These are phyloP conservation scores for Clarias magur DNA, from an alignment of 2,113 vertebrate genomes.

Conservation along the genomic window DNA sequence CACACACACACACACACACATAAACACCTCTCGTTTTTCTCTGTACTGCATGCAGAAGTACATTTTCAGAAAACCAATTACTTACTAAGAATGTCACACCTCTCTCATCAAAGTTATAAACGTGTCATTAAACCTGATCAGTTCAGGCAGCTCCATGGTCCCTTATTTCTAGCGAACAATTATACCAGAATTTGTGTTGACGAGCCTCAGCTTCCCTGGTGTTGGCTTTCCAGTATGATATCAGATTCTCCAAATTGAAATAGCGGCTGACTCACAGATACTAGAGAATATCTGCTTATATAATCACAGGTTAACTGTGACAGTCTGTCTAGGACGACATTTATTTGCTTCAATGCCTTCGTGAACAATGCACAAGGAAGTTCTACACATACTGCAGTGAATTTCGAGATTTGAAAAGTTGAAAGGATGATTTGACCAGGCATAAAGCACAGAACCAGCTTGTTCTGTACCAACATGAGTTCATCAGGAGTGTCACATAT, in stretches of 20 bases:
- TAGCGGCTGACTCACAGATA: not conserved
- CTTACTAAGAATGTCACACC: not conserved
- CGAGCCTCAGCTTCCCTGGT: not conserved
- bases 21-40: not conserved
- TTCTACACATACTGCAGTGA: not conserved
- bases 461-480: not conserved
- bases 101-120: not conserved
- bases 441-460: not conserved
- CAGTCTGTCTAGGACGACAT: not conserved
- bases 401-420: not conserved
- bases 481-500: not conserved
- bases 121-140: not conserved
- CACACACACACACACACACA: not conserved
- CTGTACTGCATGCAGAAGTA: not conserved
- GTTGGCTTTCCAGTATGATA: not conserved
- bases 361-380: too few relatives aligned
- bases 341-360: not conserved
- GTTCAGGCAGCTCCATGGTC: not conserved
- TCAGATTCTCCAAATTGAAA: not conserved
- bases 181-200: not conserved
- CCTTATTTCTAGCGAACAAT: not conserved
- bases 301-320: conserved; percentile 1
- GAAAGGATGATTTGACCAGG: not conserved
- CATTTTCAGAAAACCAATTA: not conserved
- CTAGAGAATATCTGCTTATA: not conserved